Conservation (phyloP, 2,797 vertebrate species). For the Micrastur ruficollis region DNA sequence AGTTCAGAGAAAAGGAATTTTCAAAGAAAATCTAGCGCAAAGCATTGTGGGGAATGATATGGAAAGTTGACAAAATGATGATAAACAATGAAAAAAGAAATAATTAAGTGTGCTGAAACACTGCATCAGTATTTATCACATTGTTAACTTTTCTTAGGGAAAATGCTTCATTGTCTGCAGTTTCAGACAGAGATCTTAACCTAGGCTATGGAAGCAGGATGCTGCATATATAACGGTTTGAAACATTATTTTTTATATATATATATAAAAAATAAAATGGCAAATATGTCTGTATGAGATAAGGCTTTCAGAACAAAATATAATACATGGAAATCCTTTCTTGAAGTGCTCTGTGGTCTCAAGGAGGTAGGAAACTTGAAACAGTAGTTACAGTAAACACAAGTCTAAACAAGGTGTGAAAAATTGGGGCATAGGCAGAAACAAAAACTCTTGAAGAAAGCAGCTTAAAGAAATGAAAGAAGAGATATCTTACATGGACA, state of each 20-base stretch:
- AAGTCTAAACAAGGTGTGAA: slow-evolving; percentile 73
- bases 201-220: slow-evolving; percentile 23
- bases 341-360: slow-evolving; percentile 70
- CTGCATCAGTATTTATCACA: slow-evolving; percentile 54
- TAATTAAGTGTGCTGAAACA: slow-evolving; percentile 67
- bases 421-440: not conserved
- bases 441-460: slow-evolving; percentile 28
- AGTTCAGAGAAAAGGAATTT: slow-evolving; percentile 80
- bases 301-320: slow-evolving; percentile 76
- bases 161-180: slow-evolving; percentile 50
- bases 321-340: slow-evolving; percentile 80
- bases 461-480: not conserved
- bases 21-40: slow-evolving; percentile 73
- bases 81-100: slow-evolving; percentile 70
- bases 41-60: slow-evolving; percentile 71
- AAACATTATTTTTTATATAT: slow-evolving; percentile 13
- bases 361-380: slow-evolving; percentile 71
- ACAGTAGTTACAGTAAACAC: slow-evolving; percentile 59
- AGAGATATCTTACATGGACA: not conserved
- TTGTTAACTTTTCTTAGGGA: slow-evolving; percentile 52
- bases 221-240: slow-evolving; percentile 29
- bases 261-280: slow-evolving; percentile 32
- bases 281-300: slow-evolving; percentile 75
- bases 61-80: slow-evolving; percentile 72
- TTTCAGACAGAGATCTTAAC: slow-evolving; percentile 64